Percentiles rank a stretch among this genome's conserved stretches.
Conservation (phyloP, 2,888 invertebrate species). For the Rhaphigaster nebulosa region DNA sequence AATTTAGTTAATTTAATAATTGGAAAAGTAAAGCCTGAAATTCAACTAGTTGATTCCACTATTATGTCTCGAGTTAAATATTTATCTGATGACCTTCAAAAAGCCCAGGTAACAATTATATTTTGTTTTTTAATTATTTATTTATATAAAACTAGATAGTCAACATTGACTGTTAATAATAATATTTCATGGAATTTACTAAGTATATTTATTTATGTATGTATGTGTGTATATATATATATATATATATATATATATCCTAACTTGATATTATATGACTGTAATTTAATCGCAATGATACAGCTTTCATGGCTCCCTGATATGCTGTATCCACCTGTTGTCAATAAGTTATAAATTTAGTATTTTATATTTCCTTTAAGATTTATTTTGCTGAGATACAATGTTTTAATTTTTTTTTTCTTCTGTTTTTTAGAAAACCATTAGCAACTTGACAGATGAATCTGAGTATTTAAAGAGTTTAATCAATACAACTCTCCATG, state of each 20-base stretch:
- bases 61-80: conserved; percentile 69
- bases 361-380: too few relatives aligned
- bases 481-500: not conserved
- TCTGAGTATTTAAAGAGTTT: conserved; percentile 68
- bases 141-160: not conserved
- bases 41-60: conserved; percentile 69
- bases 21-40: conserved; percentile 53
- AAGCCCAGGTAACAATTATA: conserved; percentile 69
- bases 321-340: too few relatives aligned
- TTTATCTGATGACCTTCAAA: conserved; percentile 69
- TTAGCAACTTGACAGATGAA: conserved; percentile 69
- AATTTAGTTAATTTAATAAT: not conserved
- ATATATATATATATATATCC: too few relatives aligned
- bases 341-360: too few relatives aligned
- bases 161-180: too few relatives aligned
- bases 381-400: too few relatives aligned
- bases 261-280: too few relatives aligned
- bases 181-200: too few relatives aligned
- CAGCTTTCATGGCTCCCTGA: too few relatives aligned
- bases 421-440: conserved; percentile 67
- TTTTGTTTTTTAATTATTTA: not conserved
- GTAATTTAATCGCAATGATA: too few relatives aligned
- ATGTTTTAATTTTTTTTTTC: conserved; percentile 31
- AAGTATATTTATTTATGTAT: too few relatives aligned
- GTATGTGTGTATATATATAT: too few relatives aligned